Evolutionary conservation across 2,797 vertebrate genomes (phyloP), one percentile per base, ranked within the genome.

Genomic region (Notamacropus eugenii): DNA sequence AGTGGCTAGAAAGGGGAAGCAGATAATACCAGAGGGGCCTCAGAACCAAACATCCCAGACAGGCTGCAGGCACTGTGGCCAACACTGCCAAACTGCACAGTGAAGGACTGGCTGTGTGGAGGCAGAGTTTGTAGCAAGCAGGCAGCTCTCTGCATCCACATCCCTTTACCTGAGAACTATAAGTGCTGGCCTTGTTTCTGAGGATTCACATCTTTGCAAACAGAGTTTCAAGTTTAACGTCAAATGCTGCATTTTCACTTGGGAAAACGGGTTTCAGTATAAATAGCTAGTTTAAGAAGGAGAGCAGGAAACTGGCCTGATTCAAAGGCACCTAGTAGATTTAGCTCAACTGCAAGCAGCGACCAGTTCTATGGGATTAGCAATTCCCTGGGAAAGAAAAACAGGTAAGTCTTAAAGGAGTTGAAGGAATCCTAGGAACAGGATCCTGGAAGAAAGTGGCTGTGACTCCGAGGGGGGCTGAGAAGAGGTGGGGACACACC

Each of bases 191-290:
- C 24, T 34, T 28, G 9, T 46, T 31, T 31, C 8, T 62, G 12
- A 93, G 93, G 58, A 31, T 11, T 27, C 93, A 91, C 40, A 50
- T 67, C 92, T 94, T 9, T 4, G n/a, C 90, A 31, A 93, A 94
- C 31, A 31, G 3, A 24, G 95, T 34, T 67, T 55, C 31, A 24
- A 93, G 34, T 92, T 56, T 56, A 54, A 54, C 0, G 57, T 82
- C 91, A 57, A 74, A 91, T n/a, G 27, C 24, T 1, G 57, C 54
- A 3, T 46, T 56, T 55, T n/a, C 46, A 93, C 62, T 93, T 50
- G 59, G 90, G 90, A 90, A 97, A 96, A 58, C 92, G 59, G 96
- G 93, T 67, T 93, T 96, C 92, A 0, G 96, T 96, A 97, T 97
- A 96, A 97, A 97, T 97, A 97, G 92, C 27, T n/a, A 12, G 92